Conservation (phyloP, 2,888 invertebrate genomes). For the Eupithecia dodoneata region DNA sequence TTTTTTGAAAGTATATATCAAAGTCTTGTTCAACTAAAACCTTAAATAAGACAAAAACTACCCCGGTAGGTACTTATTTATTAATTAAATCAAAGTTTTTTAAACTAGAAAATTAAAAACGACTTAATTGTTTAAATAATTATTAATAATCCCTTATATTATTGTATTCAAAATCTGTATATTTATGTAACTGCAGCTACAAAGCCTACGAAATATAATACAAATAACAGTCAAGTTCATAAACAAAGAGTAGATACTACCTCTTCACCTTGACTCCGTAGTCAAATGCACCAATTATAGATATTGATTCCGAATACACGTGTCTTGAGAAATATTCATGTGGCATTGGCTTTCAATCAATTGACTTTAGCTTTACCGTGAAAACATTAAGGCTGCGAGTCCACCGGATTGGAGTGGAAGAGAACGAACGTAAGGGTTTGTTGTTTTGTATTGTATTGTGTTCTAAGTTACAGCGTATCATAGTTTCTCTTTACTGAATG, state of each 20-base stretch:
- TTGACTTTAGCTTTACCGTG: not conserved
- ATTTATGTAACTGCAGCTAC: not conserved
- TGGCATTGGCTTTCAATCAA: not conserved
- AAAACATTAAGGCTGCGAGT: not conserved
- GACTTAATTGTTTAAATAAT: too few relatives aligned
- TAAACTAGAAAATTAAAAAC: not conserved
- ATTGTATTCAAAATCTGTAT: not conserved
- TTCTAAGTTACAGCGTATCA: too few relatives aligned
- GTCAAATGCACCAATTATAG: conserved; percentile 17
- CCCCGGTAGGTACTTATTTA: too few relatives aligned
- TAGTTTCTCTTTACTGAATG: too few relatives aligned
- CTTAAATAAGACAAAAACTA: not conserved
- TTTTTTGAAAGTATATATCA: not conserved
- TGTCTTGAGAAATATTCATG: conserved; percentile 3
- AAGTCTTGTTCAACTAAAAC: not conserved
- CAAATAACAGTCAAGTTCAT: not conserved
- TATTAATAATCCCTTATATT: not conserved
- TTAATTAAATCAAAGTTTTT: not conserved
- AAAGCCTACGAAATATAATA: not conserved
- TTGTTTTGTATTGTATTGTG: too few relatives aligned
- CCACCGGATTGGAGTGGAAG: too few relatives aligned
- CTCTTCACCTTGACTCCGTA: conserved; percentile 15
- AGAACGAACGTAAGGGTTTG: too few relatives aligned
- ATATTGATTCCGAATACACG: conserved; percentile 25
- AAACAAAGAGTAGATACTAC: not conserved